Base-by-base conservation (phyloP, 1,140 invertebrate species). In the Papilio aristodemus region DNA sequence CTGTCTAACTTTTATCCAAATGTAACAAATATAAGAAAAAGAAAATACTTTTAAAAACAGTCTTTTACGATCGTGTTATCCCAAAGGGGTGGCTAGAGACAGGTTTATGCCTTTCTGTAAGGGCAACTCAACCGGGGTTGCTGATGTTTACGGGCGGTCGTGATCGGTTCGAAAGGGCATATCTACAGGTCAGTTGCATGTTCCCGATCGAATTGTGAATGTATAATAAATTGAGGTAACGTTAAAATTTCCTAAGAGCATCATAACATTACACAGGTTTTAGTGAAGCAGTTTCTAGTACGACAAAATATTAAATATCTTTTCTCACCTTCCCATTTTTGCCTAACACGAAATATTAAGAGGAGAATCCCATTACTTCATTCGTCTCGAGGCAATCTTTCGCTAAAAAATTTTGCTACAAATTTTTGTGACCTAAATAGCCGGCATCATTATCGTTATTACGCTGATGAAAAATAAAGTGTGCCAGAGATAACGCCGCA, bases 1-100 rank as follows among this genome's bases (percentile, higher is more conserved):
- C 46, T 54, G 46, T 54, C 46, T 22, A 54, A 54, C 46, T 54
- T 54, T 54, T 54, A 54, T 54, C 46, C 17, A 25, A 54, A 54
- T 25, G 46, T 54, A 54, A 54, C 46, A 25, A 54, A 54, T 22
- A 54, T 54, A 22, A 54, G 46, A 10, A 19, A 22, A 54, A 43
- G 43, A 46, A 22, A 11, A 22, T 54, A 11, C 46, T 54, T 54
- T 54, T 8, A 25, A 25, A 54, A 54, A 54, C 46, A 22, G 46
- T 17, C 46, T 54, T 54, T 54, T 54, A 54, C 46, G 17, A 54
- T 17, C 46, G 46, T 54, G 46, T 25, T 54, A 54, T 54, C 46
- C 46, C 46, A 25, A 19, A 54, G 46, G 27, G 46, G 46, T 54
- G 11, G 46, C n/a, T 54, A 17, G n/a, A 22, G 46, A 54, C 46